Base-by-base conservation (phyloP, 2,888 invertebrate species). In the Ceramica pisi region DNA sequence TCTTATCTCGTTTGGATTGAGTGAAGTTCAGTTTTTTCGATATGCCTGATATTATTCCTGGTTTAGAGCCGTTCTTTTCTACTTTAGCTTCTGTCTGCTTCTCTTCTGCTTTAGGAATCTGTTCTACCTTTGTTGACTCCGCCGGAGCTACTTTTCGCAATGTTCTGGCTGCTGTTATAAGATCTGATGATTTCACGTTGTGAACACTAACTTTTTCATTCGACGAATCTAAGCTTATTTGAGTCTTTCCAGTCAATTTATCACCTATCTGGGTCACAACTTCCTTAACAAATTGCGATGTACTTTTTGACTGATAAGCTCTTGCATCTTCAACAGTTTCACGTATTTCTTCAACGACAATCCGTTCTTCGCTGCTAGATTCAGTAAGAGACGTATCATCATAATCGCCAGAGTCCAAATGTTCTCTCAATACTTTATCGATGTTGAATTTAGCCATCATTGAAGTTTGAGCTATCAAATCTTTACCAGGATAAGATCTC, bases 401-500 rank as follows among this genome's bases (percentile, higher is more conserved):
- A 68, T 94, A 95, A 50, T 95, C 92, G 5, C 94, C 94, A 0
- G 94, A 90, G 81, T 95, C 94, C 55, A 96, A 87, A 88, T 96
- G 95, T 79, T 95, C 93, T 84, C 91, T 89, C 4, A 96, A 89
- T 48, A 89, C 87, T 83, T 91, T 92, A 76, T 96, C 91, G 35
- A 95, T 89, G 78, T 95, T 95, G 76, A 96, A 96, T 67, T 92
- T 94, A 1, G 96, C 92, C 96, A 96, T 96, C 94, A 95, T 95
- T 2, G 91, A 92, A 0, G 94, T 93, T 84, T 96, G 96, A 67
- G 92, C 91, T 57, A 90, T 91, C 66, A 96, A 87, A 82, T 91
- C 92, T 83, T 92, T 94, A 8, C 91, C 90, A 26, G 91, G 89
- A 79, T 92, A 87, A n/a, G 90, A 89, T 79, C 94, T 90, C 73